These are phyloP conservation scores for Microcebus murinus DNA, from an alignment of 2,113 vertebrate genomes.

Conservation along the genomic window DNA sequence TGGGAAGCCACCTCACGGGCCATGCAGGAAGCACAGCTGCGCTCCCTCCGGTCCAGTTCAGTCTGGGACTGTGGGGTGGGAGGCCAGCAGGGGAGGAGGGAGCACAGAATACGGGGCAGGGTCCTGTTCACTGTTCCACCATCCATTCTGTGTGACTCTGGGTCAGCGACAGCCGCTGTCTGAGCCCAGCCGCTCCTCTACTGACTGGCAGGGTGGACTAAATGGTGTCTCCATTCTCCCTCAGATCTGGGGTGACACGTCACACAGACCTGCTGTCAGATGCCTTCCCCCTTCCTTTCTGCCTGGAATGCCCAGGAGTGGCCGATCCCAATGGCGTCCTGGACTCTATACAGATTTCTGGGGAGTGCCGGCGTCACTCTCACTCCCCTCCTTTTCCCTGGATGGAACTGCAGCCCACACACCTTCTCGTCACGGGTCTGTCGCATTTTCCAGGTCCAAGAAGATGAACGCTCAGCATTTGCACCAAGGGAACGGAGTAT, in stretches of 20 bases:
- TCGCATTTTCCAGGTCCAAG: constrained; percentile 69
- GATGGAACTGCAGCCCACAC: not conserved
- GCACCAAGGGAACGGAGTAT: constrained; percentile 55
- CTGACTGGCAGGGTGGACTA: not conserved
- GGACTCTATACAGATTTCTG: not conserved
- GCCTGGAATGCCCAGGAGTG: not conserved
- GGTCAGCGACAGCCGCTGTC: not conserved
- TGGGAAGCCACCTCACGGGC: not conserved
- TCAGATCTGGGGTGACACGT: not conserved
- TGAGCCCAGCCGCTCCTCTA: not conserved
- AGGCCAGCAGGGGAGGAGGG: not conserved
- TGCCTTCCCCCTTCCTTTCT: not conserved
- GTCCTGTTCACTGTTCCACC: not conserved
- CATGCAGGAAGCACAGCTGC: not conserved
- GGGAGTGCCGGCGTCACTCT: not conserved
- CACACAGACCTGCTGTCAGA: no score
- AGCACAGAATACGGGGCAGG: not conserved
- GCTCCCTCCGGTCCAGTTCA: not conserved
- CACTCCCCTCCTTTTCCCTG: constrained; percentile 30
- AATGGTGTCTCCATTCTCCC: not conserved
- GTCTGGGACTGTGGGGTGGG: not conserved
- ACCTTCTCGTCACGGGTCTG: constrained; percentile 36
- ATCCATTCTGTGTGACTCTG: not conserved
- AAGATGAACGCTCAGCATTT: constrained; percentile 62
- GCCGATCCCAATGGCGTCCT: not conserved